These are phyloP conservation scores for Spongilla lacustris DNA, from an alignment of 37 sponge, comb jelly and placozoan genomes.

Conservation along the genomic window DNA sequence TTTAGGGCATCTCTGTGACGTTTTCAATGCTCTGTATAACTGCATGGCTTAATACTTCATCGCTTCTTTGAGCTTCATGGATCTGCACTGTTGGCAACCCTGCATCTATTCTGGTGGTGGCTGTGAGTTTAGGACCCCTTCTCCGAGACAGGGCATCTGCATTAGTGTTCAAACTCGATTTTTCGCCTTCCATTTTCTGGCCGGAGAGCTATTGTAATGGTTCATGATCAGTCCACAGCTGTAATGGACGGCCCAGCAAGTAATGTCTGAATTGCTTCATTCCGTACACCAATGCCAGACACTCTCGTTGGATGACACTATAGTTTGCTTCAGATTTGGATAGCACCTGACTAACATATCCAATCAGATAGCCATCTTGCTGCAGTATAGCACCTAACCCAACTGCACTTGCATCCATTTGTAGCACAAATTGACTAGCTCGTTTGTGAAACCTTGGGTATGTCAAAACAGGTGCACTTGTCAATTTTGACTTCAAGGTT, in stretches of 20 bases:
- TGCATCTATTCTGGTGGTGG: no score
- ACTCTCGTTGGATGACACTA: conserved; percentile 52
- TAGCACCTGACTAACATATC: conserved; percentile 20
- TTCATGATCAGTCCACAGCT: conserved; percentile 44
- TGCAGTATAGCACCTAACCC: conserved; percentile 63
- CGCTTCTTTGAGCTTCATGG: no score
- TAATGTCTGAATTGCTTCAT: conserved; percentile 63
- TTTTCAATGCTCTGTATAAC: no score
- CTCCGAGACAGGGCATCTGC: conserved; percentile 58
- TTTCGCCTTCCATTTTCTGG: conserved; percentile 66
- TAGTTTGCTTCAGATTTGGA: conserved; percentile 16
- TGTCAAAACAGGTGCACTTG: conserved; percentile 42
- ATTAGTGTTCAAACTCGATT: conserved; percentile 31
- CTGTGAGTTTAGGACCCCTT: no score
- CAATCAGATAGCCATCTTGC: conserved; percentile 26
- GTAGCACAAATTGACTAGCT: conserved; percentile 37
- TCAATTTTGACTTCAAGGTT: conserved; percentile 36
- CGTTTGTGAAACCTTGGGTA: conserved; percentile 37
- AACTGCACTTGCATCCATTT: conserved; percentile 72
- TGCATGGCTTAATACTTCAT: no score
- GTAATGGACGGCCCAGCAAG: conserved; percentile 44
- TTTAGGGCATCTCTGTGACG: background rate
- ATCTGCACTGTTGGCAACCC: no score
- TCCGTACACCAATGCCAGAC: conserved; percentile 53
- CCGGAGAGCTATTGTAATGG: conserved; percentile 51